These are phyloP conservation scores for Melangyna quadrimaculata DNA, from an alignment of 2,888 invertebrate species.

Conservation along the genomic window DNA sequence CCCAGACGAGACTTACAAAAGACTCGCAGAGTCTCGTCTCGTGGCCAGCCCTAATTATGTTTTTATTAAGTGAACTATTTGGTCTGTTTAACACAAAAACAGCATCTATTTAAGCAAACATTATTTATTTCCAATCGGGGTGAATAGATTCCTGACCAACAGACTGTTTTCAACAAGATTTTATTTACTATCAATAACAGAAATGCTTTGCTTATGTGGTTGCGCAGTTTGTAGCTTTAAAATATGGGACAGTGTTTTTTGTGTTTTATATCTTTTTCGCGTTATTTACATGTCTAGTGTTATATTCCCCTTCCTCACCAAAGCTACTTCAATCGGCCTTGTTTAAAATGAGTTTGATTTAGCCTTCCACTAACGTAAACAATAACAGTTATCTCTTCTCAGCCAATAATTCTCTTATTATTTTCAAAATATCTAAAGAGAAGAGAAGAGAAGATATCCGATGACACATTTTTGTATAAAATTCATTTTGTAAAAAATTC, in stretches of 20 bases:
- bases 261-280: constrained; percentile 16
- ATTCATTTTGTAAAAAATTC: constrained; percentile 41
- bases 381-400: constrained; percentile 34
- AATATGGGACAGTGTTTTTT: constrained; percentile 29
- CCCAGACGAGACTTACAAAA: too few relatives aligned
- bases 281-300: constrained; percentile 21
- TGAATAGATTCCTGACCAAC: not conserved
- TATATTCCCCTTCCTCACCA: not conserved
- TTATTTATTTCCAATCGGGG: too few relatives aligned
- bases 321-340: not conserved
- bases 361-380: constrained; percentile 45
- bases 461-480: not conserved
- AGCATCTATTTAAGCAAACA: too few relatives aligned
- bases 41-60: too few relatives aligned
- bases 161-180: constrained; percentile 12
- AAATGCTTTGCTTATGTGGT: constrained; percentile 14
- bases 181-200: constrained; percentile 9
- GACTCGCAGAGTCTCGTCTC: too few relatives aligned
- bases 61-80: too few relatives aligned
- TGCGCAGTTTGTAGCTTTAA: constrained; percentile 57
- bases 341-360: not conserved
- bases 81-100: too few relatives aligned
- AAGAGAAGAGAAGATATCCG: not conserved
- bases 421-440: constrained; percentile 3
- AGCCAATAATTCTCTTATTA: constrained; percentile 20